These are phyloP conservation scores for Hylia prasina DNA, from an alignment of 2,113 vertebrate genomes.

Conservation along the genomic window DNA sequence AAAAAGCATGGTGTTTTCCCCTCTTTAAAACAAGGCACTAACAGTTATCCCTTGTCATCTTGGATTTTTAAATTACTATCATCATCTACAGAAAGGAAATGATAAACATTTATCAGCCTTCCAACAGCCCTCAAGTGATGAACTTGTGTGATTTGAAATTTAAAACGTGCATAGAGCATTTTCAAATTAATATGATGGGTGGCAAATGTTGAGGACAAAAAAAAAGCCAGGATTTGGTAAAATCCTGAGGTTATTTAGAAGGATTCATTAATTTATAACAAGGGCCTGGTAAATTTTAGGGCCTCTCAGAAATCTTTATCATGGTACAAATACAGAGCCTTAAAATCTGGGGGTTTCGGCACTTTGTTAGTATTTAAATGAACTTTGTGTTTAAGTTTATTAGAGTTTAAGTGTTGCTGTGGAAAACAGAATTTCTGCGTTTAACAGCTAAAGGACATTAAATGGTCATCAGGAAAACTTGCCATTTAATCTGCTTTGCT, in stretches of 20 bases:
- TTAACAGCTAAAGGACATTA: neutral
- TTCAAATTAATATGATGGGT: neutral
- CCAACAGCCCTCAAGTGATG: neutral
- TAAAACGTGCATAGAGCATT: accelerated
- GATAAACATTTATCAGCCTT: neutral
- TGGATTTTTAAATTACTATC: neutral
- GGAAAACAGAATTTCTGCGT: neutral
- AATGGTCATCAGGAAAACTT: neutral
- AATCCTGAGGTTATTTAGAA: neutral
- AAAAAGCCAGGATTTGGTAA: neutral
- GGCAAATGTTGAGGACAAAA: neutral
- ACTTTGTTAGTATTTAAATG: neutral
- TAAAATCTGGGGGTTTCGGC: neutral
- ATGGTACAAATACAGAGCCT: neutral
- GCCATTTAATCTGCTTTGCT: neutral
- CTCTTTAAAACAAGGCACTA: neutral
- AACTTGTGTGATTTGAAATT: neutral
- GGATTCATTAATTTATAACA: neutral
- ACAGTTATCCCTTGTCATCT: neutral
- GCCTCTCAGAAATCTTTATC: neutral
- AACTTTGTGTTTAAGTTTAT: neutral
- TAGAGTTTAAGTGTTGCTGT: neutral
- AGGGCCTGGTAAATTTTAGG: neutral
- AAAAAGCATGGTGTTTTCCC: neutral
- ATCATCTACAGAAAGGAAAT: neutral